Conservation (phyloP, 2,888 invertebrate genomes). For the Patella pellucida region DNA sequence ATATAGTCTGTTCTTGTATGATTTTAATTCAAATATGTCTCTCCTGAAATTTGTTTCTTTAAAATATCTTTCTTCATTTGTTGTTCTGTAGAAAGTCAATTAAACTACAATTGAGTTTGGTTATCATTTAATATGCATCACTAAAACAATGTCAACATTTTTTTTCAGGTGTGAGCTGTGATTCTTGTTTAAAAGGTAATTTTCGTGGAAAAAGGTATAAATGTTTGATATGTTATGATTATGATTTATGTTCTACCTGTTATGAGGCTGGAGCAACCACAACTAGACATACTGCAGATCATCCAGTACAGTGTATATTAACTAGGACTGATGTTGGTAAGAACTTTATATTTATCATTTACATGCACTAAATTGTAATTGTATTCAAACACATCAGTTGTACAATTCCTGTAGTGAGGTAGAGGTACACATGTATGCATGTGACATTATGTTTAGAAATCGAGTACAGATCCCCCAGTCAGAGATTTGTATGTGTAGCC, state of each 20-base stretch:
- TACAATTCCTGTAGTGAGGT: too few relatives aligned
- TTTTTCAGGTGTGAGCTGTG: constrained; percentile 92
- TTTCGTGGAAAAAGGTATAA: constrained; percentile 98
- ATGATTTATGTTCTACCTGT: constrained; percentile 97
- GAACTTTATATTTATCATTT: constrained; percentile 52
- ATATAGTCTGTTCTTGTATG: too few relatives aligned
- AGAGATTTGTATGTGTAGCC: too few relatives aligned
- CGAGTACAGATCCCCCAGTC: too few relatives aligned
- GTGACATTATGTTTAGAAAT: not conserved
- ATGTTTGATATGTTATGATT: constrained; percentile 99
- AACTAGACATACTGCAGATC: constrained; percentile 89
- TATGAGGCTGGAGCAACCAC: constrained; percentile 78
- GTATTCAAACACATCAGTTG: not conserved
- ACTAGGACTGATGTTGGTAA: constrained; percentile 92
- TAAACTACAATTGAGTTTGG: too few relatives aligned
- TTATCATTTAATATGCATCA: too few relatives aligned
- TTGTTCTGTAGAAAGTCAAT: too few relatives aligned
- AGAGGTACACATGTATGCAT: too few relatives aligned
- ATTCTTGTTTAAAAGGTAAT: constrained; percentile 98
- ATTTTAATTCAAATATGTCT: too few relatives aligned
- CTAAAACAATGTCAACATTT: not conserved
- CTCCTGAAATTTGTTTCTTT: too few relatives aligned
- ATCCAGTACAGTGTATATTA: constrained; percentile 99
- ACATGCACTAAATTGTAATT: not conserved
- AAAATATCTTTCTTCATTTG: too few relatives aligned